Conservation (phyloP, 2,797 vertebrate genomes). For the Oreochromis mossambicus region DNA sequence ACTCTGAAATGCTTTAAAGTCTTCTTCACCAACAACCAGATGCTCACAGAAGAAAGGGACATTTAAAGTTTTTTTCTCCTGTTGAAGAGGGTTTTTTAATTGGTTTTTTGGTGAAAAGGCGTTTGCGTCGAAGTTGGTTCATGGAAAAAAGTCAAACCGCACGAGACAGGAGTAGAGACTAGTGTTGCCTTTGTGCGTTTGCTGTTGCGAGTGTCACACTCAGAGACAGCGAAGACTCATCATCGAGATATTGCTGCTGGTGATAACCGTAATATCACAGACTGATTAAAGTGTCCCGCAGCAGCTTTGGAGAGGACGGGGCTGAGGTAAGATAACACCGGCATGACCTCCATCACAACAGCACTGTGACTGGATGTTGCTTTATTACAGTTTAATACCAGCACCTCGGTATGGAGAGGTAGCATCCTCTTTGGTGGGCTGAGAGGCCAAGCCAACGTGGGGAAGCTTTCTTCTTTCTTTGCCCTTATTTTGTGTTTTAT, state of each 20-base stretch:
- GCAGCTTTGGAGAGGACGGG: not conserved
- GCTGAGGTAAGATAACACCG: slow-evolving; percentile 39
- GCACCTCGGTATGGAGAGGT: not conserved
- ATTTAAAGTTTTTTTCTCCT: not conserved
- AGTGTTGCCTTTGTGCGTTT: not conserved
- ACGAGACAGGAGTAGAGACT: not conserved
- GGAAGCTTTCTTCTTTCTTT: not conserved
- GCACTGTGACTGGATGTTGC: not conserved
- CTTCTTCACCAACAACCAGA: not conserved
- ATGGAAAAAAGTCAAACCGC: not conserved
- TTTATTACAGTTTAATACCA: not conserved
- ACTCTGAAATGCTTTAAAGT: not conserved
- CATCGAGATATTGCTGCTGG: not conserved
- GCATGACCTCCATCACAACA: not conserved
- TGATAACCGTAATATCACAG: not conserved
- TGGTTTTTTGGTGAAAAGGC: not conserved
- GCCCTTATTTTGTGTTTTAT: not conserved
- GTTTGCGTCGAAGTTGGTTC: slow-evolving; percentile 17
- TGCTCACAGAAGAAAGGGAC: not conserved
- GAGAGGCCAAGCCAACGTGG: not conserved
- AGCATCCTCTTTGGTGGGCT: not conserved
- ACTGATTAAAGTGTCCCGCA: not conserved
- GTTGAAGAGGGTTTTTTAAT: not conserved
- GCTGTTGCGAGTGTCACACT: not conserved
- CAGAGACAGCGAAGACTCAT: not conserved